Conservation (phyloP, 2,888 invertebrate genomes). For the Pediacus dermestoides region DNA sequence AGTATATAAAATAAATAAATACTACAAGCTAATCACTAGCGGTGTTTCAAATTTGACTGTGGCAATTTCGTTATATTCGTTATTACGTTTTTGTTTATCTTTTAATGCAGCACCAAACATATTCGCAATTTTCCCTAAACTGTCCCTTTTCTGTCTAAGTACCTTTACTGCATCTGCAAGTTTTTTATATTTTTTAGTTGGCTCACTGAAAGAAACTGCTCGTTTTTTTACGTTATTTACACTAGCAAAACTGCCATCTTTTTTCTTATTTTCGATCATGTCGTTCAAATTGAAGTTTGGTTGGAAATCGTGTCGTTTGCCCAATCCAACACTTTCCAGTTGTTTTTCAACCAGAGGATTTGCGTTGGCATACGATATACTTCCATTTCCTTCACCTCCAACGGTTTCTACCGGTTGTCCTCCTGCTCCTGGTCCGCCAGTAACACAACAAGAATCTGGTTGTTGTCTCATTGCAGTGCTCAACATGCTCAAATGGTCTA, state of each 20-base stretch:
- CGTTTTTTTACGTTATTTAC: slow-evolving; percentile 2
- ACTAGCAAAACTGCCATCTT: slow-evolving; percentile 9
- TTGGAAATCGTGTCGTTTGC: slow-evolving; percentile 27
- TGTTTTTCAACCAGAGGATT: slow-evolving; percentile 30
- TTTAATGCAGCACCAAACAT: slow-evolving; percentile 31
- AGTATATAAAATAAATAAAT: slow-evolving; percentile 15
- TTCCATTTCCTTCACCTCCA: slow-evolving; percentile 6
- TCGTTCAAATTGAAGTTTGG: slow-evolving; percentile 33
- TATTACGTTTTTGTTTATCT: no score
- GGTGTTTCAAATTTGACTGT: slow-evolving; percentile 39
- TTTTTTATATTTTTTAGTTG: slow-evolving; percentile 36
- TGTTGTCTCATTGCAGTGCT: not conserved
- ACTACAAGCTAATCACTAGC: slow-evolving; percentile 38
- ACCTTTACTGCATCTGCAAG: slow-evolving; percentile 35
- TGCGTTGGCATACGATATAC: no score
- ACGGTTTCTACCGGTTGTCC: not conserved
- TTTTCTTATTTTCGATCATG: slow-evolving; percentile 22
- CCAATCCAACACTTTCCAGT: slow-evolving; percentile 35
- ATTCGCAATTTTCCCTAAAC: slow-evolving; percentile 35
- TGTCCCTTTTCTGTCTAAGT: slow-evolving; percentile 36
- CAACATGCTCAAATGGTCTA: slow-evolving; percentile 39
- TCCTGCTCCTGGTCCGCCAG: not conserved
- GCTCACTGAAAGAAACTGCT: slow-evolving; percentile 7
- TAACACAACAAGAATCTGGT: no score
- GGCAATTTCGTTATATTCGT: slow-evolving; percentile 25